These are phyloP conservation scores for Chiloscyllium plagiosum DNA, from an alignment of 2,113 vertebrate genomes.

Conservation along the genomic window DNA sequence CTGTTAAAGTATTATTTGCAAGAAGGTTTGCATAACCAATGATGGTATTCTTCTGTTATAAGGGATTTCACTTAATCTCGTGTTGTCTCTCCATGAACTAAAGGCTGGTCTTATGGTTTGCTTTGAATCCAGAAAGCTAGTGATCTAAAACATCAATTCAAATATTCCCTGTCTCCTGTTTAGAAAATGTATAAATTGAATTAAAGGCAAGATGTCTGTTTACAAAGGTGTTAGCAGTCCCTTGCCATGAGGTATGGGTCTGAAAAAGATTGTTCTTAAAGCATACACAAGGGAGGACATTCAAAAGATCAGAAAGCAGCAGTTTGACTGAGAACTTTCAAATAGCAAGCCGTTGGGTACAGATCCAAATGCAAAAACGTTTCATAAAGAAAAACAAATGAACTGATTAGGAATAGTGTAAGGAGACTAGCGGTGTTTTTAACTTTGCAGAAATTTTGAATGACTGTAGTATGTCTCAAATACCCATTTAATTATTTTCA, in stretches of 20 bases:
- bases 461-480: background rate
- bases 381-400: background rate
- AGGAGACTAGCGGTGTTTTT: too few species aligned
- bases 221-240: background rate
- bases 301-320: background rate
- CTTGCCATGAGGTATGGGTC: background rate
- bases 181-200: background rate
- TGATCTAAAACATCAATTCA: background rate
- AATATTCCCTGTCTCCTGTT: background rate
- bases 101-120: background rate
- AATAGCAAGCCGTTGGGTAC: background rate
- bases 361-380: background rate
- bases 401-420: too few species aligned
- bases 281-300: background rate
- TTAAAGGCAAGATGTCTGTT: background rate
- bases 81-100: background rate
- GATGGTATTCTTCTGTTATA: background rate
- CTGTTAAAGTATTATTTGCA: background rate
- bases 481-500: background rate
- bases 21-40: background rate
- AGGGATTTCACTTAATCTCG: background rate
- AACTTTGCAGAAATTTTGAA: too few species aligned
- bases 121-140: background rate
- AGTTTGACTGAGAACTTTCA: background rate
- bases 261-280: background rate